Base-by-base conservation (phyloP, 2,113 vertebrate species). In the Gambusia holbrooki region DNA sequence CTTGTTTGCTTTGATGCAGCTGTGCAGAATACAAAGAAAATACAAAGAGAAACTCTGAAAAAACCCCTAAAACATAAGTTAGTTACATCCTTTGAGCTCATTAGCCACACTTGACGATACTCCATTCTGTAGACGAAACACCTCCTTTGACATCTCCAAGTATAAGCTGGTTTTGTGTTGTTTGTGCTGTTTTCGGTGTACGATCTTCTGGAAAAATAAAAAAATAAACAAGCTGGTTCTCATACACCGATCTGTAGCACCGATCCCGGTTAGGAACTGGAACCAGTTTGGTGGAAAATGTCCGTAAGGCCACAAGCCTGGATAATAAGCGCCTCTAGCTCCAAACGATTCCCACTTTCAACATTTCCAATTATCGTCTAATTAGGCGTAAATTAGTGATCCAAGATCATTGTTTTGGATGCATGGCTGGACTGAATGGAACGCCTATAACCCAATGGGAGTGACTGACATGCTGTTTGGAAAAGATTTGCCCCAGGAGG, bases 381-480 rank as follows among this genome's bases (percentile, higher is more conserved):
- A 58, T 58, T 58, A 58, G 51, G 19, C 25, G 51, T 58, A 58
- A 58, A 58, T 58, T 58, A 58, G 25, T 6, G 22, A 58, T 58
- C 51, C 19, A n/a, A n/a, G 51, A 58, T 58, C 22, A 58, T n/a
- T n/a, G 51, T n/a, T 58, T 15, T 58, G 22, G 51, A 58, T 58
- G 51, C 19, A n/a, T 58, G 51, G 25, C 51, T 58, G 19, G 51
- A 58, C 51, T 58, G 51, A 58, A 58, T 58, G 51, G 25, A n/a
- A 58, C n/a, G 51, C 51, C 51, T 58, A 58, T 58, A 58, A 58
- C n/a, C 51, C 51, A 58, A 58, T 58, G 51, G 51, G 51, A 58
- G 51, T 58, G 51, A 58, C 22, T 58, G 22, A 58, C 51, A 58
- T 58, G 51, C 51, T 58, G 51, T 58, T 58, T 58, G 51, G 51